Percentiles rank a stretch among this genome's conserved stretches.
Evolutionary conservation across 1,140 invertebrate genomes (phyloP).

Genomic region (Drosophila willistoni): DNA sequence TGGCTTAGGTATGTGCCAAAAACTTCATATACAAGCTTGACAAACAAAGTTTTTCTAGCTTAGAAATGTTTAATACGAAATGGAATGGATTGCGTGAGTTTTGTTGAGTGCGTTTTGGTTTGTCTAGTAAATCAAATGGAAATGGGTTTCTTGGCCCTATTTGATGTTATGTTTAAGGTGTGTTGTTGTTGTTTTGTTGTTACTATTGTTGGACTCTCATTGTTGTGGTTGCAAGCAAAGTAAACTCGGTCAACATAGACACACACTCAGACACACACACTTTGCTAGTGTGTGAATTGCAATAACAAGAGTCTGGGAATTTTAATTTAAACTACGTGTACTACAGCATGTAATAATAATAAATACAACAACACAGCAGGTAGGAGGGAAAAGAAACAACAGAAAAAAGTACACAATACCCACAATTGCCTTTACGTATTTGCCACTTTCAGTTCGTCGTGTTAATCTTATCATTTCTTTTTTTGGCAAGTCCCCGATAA

Average conservation of each 20-base stretch:
- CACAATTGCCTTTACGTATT: background rate
- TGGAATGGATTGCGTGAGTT: constrained; percentile 13
- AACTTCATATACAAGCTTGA: background rate
- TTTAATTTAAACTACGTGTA: constrained; percentile 21
- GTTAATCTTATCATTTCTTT: constrained; percentile 16
- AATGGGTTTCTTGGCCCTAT: constrained; percentile 21
- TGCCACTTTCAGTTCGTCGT: background rate
- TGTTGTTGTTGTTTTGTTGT: background rate
- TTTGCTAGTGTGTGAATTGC: constrained; percentile 6
- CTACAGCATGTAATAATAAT: constrained; percentile 18
- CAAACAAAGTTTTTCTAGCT: background rate
- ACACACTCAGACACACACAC: background rate
- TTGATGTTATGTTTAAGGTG: constrained; percentile 17
- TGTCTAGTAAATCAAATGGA: constrained; percentile 19
- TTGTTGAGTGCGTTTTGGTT: constrained; percentile 1
- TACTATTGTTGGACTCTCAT: constrained; percentile 3
- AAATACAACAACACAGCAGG: background rate
- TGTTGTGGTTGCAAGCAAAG: constrained; percentile 13
- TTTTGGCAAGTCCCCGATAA: constrained; percentile 34
- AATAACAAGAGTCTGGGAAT: constrained; percentile 19
- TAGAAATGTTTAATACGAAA: constrained; percentile 5
- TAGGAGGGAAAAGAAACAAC: background rate
- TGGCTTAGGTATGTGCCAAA: constrained; percentile 15
- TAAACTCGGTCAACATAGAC: constrained; percentile 14
- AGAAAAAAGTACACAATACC: background rate